Percentiles rank a stretch among this genome's conserved stretches.
These are phyloP conservation scores for Crocidura indochinensis DNA, from an alignment of 2,797 vertebrate genomes.

Conservation along the genomic window DNA sequence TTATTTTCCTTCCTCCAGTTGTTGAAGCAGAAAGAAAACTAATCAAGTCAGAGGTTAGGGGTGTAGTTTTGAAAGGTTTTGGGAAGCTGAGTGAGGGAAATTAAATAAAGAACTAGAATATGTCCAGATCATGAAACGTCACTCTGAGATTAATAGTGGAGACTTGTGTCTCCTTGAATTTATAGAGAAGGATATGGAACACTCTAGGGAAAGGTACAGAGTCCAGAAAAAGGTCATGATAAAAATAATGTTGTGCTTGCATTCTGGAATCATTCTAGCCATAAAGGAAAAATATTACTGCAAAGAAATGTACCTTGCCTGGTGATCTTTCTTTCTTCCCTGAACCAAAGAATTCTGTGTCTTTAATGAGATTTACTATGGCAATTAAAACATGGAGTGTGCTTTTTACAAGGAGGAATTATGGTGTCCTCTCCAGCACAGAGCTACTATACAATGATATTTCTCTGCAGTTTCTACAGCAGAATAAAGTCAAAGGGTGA, in stretches of 20 bases:
- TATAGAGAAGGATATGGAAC: conserved; percentile 27
- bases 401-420: conserved; percentile 72
- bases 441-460: conserved; percentile 1
- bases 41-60: neutral
- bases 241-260: conserved; percentile 66
- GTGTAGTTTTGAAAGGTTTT: conserved; percentile 25
- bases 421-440: conserved; percentile 17
- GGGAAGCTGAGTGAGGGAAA: neutral
- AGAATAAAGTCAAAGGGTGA: conserved; percentile 51
- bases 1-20: neutral
- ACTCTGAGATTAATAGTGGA: conserved; percentile 6
- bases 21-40: conserved; percentile 5
- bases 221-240: conserved; percentile 60
- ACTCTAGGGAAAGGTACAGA: neutral
- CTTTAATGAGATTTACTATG: conserved; percentile 80
- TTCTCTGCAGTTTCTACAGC: conserved; percentile 48
- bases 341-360: conserved; percentile 50
- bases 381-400: conserved; percentile 71
- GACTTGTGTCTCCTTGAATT: neutral
- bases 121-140: neutral
- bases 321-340: conserved; percentile 48
- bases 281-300: conserved; percentile 37
- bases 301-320: conserved; percentile 30
- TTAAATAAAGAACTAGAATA: neutral
- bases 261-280: conserved; percentile 58